A percentile compares a stretch with the other conserved stretches of the same genome.
phyloP scores from a whole-genome alignment of 2,888 invertebrate genomes.

The Campopleginae sp. region DNA sequence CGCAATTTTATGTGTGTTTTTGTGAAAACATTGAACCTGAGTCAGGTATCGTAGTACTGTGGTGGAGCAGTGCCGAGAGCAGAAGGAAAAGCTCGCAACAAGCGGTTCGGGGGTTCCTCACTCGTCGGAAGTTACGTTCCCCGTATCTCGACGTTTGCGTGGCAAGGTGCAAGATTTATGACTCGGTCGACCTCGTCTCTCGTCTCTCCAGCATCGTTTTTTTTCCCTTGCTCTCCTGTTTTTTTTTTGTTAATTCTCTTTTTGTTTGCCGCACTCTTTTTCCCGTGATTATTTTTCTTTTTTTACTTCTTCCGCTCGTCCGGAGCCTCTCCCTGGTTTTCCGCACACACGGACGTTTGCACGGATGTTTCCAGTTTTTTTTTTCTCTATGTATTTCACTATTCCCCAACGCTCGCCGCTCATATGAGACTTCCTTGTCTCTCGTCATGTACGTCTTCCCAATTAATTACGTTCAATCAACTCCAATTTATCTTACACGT shows the following conservation, averaged over 20 bases:
- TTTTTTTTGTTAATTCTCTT: slow-evolving; percentile 28
- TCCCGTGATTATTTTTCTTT: slow-evolving; percentile 32
- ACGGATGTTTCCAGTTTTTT: not conserved
- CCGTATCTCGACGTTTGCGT: slow-evolving; percentile 78
- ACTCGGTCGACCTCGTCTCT: slow-evolving; percentile 75
- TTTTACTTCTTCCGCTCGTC: slow-evolving; percentile 43
- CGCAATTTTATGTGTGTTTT: slow-evolving; percentile 6
- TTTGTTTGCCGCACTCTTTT: slow-evolving; percentile 37
- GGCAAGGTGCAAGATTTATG: slow-evolving; percentile 81
- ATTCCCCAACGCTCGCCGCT: slow-evolving; percentile 11
- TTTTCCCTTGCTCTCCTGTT: slow-evolving; percentile 60
- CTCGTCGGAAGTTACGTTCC: slow-evolving; percentile 74
- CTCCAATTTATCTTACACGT: not conserved
- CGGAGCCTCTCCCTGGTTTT: slow-evolving; percentile 38
- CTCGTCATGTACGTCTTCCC: not conserved
- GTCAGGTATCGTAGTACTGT: slow-evolving; percentile 33
- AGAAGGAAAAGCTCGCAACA: slow-evolving; percentile 56
- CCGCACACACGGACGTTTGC: slow-evolving; percentile 27
- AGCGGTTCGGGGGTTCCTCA: slow-evolving; percentile 63
- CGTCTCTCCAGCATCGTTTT: slow-evolving; percentile 53
- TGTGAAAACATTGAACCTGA: slow-evolving; percentile 42
- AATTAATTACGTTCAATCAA: slow-evolving; percentile 41
- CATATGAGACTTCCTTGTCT: slow-evolving; percentile 14
- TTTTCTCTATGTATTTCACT: not conserved
- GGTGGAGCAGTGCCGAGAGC: slow-evolving; percentile 39